Conservation (phyloP, 2,888 invertebrate genomes). For the Cosmopolites sordidus region DNA sequence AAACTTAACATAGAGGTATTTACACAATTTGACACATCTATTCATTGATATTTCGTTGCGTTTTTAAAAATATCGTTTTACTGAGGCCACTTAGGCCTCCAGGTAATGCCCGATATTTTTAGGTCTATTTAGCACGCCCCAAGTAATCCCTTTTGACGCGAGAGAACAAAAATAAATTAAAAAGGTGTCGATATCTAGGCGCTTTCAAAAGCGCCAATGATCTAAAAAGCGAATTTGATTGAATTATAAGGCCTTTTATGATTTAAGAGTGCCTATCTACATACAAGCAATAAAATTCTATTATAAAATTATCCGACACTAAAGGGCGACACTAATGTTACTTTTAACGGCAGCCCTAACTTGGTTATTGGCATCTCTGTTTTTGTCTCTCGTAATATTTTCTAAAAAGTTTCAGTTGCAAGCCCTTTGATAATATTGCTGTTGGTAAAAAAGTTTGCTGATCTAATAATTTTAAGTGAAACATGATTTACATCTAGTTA, state of each 20-base stretch:
- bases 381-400: conserved; percentile 17
- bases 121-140: not conserved
- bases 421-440: not conserved
- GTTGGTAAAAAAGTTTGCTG: too few species aligned
- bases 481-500: too few species aligned
- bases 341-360: conserved; percentile 37
- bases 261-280: conserved; percentile 41
- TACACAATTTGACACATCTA: conserved; percentile 17
- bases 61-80: conserved; percentile 22
- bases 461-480: too few species aligned
- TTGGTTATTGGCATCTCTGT: conserved; percentile 23
- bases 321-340: conserved; percentile 43
- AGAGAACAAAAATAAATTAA: conserved; percentile 6
- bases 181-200: conserved; percentile 7
- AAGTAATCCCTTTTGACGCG: not conserved
- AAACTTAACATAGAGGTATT: conserved; percentile 15
- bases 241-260: conserved; percentile 43
- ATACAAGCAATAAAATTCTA: conserved; percentile 42
- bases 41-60: conserved; percentile 15
- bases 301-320: conserved; percentile 43
- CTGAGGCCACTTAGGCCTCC: not conserved
- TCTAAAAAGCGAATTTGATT: conserved; percentile 42
- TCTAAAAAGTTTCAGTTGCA: conserved; percentile 3
- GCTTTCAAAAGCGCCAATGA: conserved; percentile 27
- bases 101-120: not conserved